Base-by-base conservation (phyloP, 2,797 vertebrate species). In the Cercopithecus hamlyni region DNA sequence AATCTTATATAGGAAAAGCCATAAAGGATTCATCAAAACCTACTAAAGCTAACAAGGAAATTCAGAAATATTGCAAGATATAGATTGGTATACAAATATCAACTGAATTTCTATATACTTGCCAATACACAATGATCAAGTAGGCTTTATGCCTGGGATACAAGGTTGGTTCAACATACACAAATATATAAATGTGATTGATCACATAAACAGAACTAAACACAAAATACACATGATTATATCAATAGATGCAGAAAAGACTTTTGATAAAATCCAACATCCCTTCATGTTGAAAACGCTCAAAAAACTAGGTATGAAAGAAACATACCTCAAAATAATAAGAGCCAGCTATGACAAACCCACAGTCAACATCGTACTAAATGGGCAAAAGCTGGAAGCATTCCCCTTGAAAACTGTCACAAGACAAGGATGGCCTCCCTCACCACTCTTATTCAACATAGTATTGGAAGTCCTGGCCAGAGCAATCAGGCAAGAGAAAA, bases 11-110 rank as follows among this genome's bases (percentile, higher is more conserved):
- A 36, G 27, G 36, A 75, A 88, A 72, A 70, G 80, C 36, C 12
- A 70, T 50, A 30, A 58, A 76, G 14, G 93, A 90, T 57, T 17
- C 20, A 57, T 45, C 39, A 86, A 96, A 92, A 80, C 13, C 45
- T 87, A 61, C 33, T 83, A 55, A 13, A 84, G 17, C 5, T 48
- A 93, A 90, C 76, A 82, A 94, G 81, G 45, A 45, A 88, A 64
- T 81, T 94, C 81, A 93, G 45, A 96, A 93, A 81, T 76, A 27
- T 80, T 87, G 1, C 26, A 94, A 94, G 45, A 89, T 70, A 92
- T 36, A 93, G 26, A 94, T 52, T 33, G 43, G 70, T 77, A 85
- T 80, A 95, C 5, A 93, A 94, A 81, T 43, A 86, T 90, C 43
- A 94, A 27, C 5, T 85, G 33, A 64, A 83, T 88, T 88, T 61